Evolutionary conservation across 2,113 vertebrate species (phyloP), one percentile per base, ranked within the genome.

Genomic region (Colossoma macropomum): DNA sequence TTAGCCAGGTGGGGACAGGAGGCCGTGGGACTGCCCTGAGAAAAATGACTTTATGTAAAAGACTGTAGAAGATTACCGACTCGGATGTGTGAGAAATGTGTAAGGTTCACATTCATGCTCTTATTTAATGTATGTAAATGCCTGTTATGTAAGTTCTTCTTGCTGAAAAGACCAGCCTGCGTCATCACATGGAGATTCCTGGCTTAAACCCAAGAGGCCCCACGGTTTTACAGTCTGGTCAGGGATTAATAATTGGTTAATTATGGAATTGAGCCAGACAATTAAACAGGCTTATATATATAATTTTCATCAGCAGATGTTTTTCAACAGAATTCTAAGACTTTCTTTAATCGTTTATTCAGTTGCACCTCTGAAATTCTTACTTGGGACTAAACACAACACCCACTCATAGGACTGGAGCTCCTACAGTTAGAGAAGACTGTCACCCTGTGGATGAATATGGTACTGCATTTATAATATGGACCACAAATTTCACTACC

Each of bases 401-500:
- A 70, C 10, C 19, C 68, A 41, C 9, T 28, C 8, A 48, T 41
- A 9, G n/a, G 11, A 48, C 32, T 45, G 12, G 25, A 3, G 16
- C 7, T 73, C n/a, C 56, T 68, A 63, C 0, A n/a, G 54, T 34
- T 45, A 70, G 71, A 32, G 60, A 70, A 80, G 17, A 16, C 56
- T 77, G 74, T 75, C 79, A 34, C 21, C 84, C 66, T 32, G 48
- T 85, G 84, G 84, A 73, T n/a, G 72, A 81, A 48, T 1, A 5
- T 56, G 12, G 28, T 56, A 69, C 27, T 62, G 21, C 34, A 69
- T 15, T 11, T 15, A 38, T 13, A 27, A 25, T 11, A 4, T n/a
- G 12, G 1, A n/a, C 13, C 38, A 19, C 17, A 41, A 45, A 45
- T 63, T 38, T 75, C 17, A 4, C 13, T 75, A 19, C 1, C 12